These are phyloP conservation scores for Linnaemya vulpina DNA, from an alignment of 2,888 invertebrate species.

Conservation along the genomic window DNA sequence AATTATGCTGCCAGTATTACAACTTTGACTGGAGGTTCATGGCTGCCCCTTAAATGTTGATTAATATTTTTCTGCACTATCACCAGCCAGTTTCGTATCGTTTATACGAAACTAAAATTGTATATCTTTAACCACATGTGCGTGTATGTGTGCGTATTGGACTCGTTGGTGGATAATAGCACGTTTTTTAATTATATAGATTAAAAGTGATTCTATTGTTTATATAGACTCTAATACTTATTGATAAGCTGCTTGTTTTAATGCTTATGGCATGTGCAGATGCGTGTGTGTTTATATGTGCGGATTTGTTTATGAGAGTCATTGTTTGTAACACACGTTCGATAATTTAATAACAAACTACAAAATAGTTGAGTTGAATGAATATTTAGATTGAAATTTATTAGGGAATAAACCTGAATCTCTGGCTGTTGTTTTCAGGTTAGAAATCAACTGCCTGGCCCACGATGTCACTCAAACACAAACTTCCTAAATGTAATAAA, in stretches of 20 bases:
- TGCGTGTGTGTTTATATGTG: neutral
- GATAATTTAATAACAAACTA: neutral
- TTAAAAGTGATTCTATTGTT: constrained; percentile 44
- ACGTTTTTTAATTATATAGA: constrained; percentile 55
- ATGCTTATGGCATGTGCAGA: neutral
- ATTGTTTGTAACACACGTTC: neutral
- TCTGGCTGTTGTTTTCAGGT: no score
- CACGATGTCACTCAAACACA: no score
- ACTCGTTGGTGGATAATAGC: constrained; percentile 24
- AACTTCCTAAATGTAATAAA: no score
- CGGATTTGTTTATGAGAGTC: neutral
- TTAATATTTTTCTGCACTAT: neutral
- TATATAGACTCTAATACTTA: constrained; percentile 32
- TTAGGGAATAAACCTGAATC: no score
- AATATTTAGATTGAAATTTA: no score
- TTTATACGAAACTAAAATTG: neutral
- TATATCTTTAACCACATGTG: neutral
- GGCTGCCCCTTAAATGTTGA: neutral
- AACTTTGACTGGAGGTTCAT: no score
- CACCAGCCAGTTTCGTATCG: neutral
- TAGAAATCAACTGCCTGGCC: no score
- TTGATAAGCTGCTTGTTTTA: constrained; percentile 44
- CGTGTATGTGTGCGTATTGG: neutral
- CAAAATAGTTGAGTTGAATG: neutral
- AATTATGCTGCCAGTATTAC: no score